A percentile compares a stretch with the other conserved stretches of the same genome.
Conservation (phyloP, 2,888 invertebrate genomes). For the Sesia apiformis region DNA sequence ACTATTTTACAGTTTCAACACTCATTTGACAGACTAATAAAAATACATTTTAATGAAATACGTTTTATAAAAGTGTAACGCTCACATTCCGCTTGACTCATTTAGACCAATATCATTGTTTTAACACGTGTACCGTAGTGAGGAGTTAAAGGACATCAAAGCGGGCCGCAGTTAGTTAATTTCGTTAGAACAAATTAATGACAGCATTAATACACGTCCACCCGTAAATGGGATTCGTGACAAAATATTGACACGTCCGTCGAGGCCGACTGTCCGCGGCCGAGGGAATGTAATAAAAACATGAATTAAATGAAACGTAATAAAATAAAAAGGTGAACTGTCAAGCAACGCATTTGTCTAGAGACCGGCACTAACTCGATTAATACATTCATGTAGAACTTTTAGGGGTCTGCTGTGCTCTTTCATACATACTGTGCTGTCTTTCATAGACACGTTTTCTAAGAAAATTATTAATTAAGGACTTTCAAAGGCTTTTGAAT, state of each 20-base stretch:
- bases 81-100: too few relatives aligned
- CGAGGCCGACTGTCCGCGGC: conserved; percentile 8
- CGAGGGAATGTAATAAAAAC: conserved; percentile 29
- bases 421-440: neutral
- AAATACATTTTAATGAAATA: too few relatives aligned
- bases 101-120: conserved; percentile 24
- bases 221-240: conserved; percentile 61
- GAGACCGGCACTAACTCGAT: conserved; percentile 59
- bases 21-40: too few relatives aligned
- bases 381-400: conserved; percentile 22
- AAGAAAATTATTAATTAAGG: too few relatives aligned
- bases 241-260: conserved; percentile 67
- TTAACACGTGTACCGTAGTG: conserved; percentile 21
- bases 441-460: too few relatives aligned
- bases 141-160: conserved; percentile 52
- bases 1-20: too few relatives aligned
- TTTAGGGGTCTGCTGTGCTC: conserved; percentile 30
- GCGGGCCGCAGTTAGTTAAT: conserved; percentile 48
- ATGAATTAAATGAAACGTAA: conserved; percentile 47
- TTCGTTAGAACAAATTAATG: conserved; percentile 65
- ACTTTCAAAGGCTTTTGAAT: too few relatives aligned
- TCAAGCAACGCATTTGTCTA: conserved; percentile 54
- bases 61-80: too few relatives aligned
- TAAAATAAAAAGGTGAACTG: conserved; percentile 48
- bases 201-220: conserved; percentile 61